Base-by-base conservation (phyloP, 2,888 invertebrate genomes). In the Diloba caeruleocephala region DNA sequence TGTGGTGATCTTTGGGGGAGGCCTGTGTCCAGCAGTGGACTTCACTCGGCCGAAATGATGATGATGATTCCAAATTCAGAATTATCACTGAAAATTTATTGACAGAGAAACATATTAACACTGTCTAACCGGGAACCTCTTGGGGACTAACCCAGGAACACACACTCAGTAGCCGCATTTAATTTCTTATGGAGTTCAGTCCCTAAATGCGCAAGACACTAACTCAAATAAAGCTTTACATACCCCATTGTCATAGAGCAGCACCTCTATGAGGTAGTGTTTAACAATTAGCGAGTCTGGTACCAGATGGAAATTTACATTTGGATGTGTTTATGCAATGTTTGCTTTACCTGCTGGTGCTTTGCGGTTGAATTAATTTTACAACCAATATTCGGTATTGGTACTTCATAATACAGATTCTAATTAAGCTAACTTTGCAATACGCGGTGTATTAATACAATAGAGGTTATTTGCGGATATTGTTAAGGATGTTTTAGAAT, bases 231-330 rank as follows among this genome's bases (percentile, higher is more conserved):
- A 7, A 29, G 28, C 26, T 10, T 26, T 26, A n/a, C 26, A 29
- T 5, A 12, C 21, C 21, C 6, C 36, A 41, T 37, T 49, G 13
- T 17, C n/a, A 8, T 31, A 21, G 8, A 1, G 5, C 17, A n/a
- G n/a, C n/a, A n/a, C 41, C 1, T 37, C 31, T 28, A 31, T 9
- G 43, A 25, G 14, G 54, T 32, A 49, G 34, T 41, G 53, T 45
- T 63, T 26, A 65, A 60, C 60, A 63, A 65, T 65, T 65, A 65
- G 33, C 42, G 36, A n/a, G 31, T 12, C 34, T 19, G 19, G 33
- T 57, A 60, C 58, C 50, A 64, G 51, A 61, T 65, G 42, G 49
- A 43, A 59, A 59, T 63, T 65, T 48, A 37, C 62, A 59, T 65
- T 37, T 21, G 38, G 29, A n/a, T 17, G 33, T 63, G 32, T 53